Evolutionary conservation across 2,797 vertebrate genomes (phyloP).

Genomic region (Pangasius larnaudii): DNA sequence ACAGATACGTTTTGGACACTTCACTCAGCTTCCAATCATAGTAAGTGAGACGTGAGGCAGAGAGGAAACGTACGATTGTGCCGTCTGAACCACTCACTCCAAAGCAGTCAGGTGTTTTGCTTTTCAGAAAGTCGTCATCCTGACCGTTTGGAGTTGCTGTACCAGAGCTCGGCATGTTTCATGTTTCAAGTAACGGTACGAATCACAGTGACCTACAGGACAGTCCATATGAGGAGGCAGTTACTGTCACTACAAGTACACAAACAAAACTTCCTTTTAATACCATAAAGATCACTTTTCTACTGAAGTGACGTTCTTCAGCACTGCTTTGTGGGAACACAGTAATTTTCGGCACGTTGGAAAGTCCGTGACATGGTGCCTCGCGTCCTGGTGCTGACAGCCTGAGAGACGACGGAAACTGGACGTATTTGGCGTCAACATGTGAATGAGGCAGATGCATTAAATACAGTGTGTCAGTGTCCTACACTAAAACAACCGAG

Average conservation of each 20-base stretch:
- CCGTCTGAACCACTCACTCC: constrained; percentile 7
- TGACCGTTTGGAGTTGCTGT: constrained; percentile 59
- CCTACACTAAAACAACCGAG: constrained; percentile 19
- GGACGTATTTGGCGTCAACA: constrained; percentile 71
- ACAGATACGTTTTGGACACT: not conserved
- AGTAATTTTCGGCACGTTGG: constrained; percentile 53
- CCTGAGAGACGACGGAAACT: constrained; percentile 32
- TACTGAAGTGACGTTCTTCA: constrained; percentile 49
- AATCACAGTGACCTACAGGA: constrained; percentile 65
- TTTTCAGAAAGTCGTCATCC: constrained; percentile 56
- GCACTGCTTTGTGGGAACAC: constrained; percentile 49
- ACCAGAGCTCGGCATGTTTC: constrained; percentile 59
- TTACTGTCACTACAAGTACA: constrained; percentile 68
- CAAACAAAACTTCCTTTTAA: constrained; percentile 51
- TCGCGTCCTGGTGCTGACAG: constrained; percentile 53
- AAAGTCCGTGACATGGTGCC: constrained; percentile 31
- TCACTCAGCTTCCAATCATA: not conserved
- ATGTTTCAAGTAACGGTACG: constrained; percentile 70
- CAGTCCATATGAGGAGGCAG: constrained; percentile 65
- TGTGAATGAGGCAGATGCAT: constrained; percentile 51
- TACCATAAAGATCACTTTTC: constrained; percentile 35
- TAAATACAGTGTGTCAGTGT: constrained; percentile 51
- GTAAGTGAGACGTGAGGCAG: not conserved
- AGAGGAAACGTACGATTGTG: constrained; percentile 1
- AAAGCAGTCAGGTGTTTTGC: constrained; percentile 41